A percentile compares a stretch with the other conserved stretches of the same genome.
Evolutionary conservation across 2,797 vertebrate species (phyloP).

Genomic region (Lagocephalus sceleratus): DNA sequence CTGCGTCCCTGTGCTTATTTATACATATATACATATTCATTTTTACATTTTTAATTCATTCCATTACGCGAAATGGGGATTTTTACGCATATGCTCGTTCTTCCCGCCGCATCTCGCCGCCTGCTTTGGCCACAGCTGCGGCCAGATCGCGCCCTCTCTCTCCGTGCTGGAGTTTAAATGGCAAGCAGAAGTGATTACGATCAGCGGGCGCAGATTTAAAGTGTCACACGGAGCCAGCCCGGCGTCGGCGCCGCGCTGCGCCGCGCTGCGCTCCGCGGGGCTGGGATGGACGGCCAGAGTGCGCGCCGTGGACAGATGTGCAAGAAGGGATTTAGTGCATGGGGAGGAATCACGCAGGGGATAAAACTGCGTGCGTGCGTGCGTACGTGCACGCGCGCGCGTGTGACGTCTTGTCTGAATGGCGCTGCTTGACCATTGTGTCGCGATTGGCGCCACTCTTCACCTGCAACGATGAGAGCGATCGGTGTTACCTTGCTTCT

Average conservation of each 20-base stretch:
- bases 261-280: conserved; percentile 38
- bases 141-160: neutral
- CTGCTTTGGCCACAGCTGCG: conserved; percentile 23
- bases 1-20: neutral
- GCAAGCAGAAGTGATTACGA: conserved; percentile 32
- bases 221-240: conserved; percentile 40
- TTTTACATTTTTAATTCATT: no score
- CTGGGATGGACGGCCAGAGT: conserved; percentile 42
- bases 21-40: no score
- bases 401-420: conserved; percentile 24
- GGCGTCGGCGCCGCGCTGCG: conserved; percentile 32
- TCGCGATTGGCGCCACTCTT: conserved; percentile 36
- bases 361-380: conserved; percentile 45
- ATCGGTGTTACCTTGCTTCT: conserved; percentile 14
- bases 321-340: conserved; percentile 65
- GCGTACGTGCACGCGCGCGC: conserved; percentile 2
- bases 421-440: conserved; percentile 23
- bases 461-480: conserved; percentile 46
- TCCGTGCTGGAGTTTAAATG: conserved; percentile 2
- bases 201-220: conserved; percentile 35
- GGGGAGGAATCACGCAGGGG: conserved; percentile 67
- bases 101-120: neutral
- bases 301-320: conserved; percentile 72
- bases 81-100: no score
- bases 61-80: no score